phyloP scores from a whole-genome alignment of 2,113 vertebrate species.

The Casuarius casuarius region DNA sequence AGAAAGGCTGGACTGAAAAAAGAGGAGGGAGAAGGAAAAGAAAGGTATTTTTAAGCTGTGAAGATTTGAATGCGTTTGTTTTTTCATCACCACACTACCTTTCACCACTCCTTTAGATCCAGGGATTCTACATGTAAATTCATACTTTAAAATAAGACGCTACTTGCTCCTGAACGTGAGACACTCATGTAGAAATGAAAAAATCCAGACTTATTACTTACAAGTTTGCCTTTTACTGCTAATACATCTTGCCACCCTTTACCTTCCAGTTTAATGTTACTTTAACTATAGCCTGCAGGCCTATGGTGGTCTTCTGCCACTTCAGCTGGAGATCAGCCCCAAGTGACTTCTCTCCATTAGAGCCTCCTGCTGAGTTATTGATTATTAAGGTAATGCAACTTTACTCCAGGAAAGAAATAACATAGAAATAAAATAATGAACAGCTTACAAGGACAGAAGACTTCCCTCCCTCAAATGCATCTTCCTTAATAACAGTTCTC shows the following conservation, averaged over 20 bases:
- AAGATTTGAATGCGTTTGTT: conserved; percentile 74
- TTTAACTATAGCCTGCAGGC: conserved; percentile 64
- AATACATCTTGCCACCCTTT: conserved; percentile 66
- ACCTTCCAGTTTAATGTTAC: conserved; percentile 52
- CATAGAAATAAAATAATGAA: conserved; percentile 62
- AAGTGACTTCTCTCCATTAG: conserved; percentile 62
- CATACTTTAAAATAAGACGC: conserved; percentile 79
- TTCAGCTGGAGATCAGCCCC: conserved; percentile 63
- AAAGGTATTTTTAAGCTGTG: conserved; percentile 46
- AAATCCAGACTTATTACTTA: conserved; percentile 82
- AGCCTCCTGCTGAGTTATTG: conserved; percentile 69
- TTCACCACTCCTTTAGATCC: conserved; percentile 76
- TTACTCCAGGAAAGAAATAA: conserved; percentile 47
- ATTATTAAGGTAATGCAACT: conserved; percentile 77
- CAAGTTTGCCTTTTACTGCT: conserved; percentile 80
- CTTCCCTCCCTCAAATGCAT: neutral
- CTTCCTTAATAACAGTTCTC: neutral
- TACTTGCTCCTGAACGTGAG: conserved; percentile 75
- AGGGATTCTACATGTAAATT: conserved; percentile 79
- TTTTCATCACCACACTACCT: conserved; percentile 79
- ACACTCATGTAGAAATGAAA: conserved; percentile 80
- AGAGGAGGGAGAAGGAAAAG: neutral
- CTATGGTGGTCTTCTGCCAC: conserved; percentile 50
- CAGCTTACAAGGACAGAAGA: conserved; percentile 39
- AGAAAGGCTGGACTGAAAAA: neutral